A percentile compares a stretch with the other conserved stretches of the same genome.
phyloP scores from a whole-genome alignment of 2,797 vertebrate genomes.

The Anolis apletophallus region DNA sequence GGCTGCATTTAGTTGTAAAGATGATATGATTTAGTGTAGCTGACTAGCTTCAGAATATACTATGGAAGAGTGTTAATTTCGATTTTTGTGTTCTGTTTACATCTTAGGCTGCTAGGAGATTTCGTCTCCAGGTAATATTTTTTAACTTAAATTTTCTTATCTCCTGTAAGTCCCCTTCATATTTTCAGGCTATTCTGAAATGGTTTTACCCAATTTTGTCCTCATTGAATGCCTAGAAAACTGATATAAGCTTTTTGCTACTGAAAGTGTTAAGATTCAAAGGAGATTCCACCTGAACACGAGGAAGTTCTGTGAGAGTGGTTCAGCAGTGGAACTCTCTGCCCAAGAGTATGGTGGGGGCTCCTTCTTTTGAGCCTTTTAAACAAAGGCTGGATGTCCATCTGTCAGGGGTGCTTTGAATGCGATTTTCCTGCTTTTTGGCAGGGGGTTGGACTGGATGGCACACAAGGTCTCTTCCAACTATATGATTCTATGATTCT shows the following conservation, averaged over 20 bases:
- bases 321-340: too few species aligned
- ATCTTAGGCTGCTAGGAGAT: slow-evolving; percentile 75
- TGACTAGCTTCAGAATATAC: not conserved
- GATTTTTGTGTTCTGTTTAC: slow-evolving; percentile 45
- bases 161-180: not conserved
- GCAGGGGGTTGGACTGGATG: too few species aligned
- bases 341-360: too few species aligned
- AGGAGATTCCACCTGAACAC: too few species aligned
- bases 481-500: too few species aligned
- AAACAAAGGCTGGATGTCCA: too few species aligned
- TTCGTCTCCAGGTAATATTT: slow-evolving; percentile 77
- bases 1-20: not conserved
- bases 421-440: too few species aligned
- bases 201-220: not conserved
- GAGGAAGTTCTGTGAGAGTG: too few species aligned
- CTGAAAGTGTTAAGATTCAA: not conserved
- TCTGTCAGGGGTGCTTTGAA: too few species aligned
- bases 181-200: not conserved
- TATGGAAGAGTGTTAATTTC: not conserved
- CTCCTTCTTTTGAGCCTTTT: too few species aligned
- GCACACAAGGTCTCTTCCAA: too few species aligned
- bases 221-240: not conserved
- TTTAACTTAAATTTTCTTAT: not conserved
- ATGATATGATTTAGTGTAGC: not conserved
- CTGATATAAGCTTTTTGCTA: not conserved